Conservation (phyloP, 2,888 invertebrate genomes). For the Spisula solida region DNA sequence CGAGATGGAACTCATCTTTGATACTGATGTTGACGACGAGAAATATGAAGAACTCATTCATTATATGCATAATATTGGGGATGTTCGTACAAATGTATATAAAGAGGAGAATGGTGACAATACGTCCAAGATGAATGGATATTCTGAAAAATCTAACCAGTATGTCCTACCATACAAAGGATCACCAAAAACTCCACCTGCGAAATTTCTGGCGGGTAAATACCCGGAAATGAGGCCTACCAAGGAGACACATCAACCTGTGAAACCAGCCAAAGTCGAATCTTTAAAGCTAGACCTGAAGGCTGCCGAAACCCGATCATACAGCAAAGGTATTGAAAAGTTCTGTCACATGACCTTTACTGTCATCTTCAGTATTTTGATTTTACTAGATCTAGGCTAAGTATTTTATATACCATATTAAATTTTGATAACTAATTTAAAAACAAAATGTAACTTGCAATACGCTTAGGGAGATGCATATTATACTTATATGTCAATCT, state of each 20-base stretch:
- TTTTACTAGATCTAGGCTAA: too few species aligned
- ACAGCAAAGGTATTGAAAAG: conserved; percentile 28
- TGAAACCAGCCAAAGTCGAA: conserved; percentile 52
- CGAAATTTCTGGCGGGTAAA: conserved; percentile 52
- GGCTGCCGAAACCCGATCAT: conserved; percentile 12
- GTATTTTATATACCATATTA: too few species aligned
- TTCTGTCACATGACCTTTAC: too few species aligned
- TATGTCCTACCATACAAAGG: conserved; percentile 60
- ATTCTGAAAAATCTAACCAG: background rate
- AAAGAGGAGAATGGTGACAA: conserved; percentile 11
- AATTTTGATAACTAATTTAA: too few species aligned
- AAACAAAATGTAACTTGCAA: too few species aligned
- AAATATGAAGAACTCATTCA: conserved; percentile 66
- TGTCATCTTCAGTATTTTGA: too few species aligned
- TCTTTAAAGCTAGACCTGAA: conserved; percentile 53
- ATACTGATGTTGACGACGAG: conserved; percentile 60
- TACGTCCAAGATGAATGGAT: conserved; percentile 22
- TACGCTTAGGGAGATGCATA: too few species aligned
- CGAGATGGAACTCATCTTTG: conserved; percentile 65
- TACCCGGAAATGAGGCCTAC: conserved; percentile 16
- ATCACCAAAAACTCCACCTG: conserved; percentile 61
- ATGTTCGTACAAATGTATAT: conserved; percentile 59
- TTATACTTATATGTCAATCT: too few species aligned
- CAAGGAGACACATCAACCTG: conserved; percentile 22
- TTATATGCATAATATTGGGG: conserved; percentile 60